Evolutionary conservation across 2,113 vertebrate genomes (phyloP).

Genomic region (Marcusenius ussheri): DNA sequence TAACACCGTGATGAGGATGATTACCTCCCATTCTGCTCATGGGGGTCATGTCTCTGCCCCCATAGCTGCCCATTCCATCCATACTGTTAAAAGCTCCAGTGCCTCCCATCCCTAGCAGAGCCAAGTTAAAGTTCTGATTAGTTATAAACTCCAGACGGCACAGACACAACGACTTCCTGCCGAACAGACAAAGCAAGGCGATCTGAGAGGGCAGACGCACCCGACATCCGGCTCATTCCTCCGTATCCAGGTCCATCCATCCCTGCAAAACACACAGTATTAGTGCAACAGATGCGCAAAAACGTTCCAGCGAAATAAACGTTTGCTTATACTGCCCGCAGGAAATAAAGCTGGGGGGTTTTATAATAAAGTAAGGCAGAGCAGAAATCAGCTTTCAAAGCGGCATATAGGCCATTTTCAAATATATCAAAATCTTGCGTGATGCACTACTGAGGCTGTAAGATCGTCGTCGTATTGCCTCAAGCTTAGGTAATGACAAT

Average conservation of each 20-base stretch:
- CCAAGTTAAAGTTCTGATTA: background rate
- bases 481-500: background rate
- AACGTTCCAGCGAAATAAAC: background rate
- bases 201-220: slow-evolving; percentile 38
- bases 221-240: slow-evolving; percentile 84
- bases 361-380: background rate
- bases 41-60: slow-evolving; percentile 62
- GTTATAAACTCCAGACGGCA: background rate
- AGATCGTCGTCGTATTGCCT: background rate
- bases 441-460: background rate
- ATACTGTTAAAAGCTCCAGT: slow-evolving; percentile 72
- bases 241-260: slow-evolving; percentile 83
- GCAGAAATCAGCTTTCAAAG: background rate
- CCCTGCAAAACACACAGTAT: slow-evolving; percentile 46
- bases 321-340: background rate
- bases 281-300: background rate
- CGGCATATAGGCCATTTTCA: background rate
- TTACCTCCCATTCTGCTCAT: slow-evolving; percentile 87
- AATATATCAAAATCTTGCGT: background rate
- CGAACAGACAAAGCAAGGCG: background rate
- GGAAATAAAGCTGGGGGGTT: background rate
- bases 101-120: background rate
- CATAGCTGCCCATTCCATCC: slow-evolving; percentile 79
- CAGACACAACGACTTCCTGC: background rate
- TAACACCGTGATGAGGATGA: background rate